Evolutionary conservation across 23 tunicate species (phyloP).

Genomic region (Phallusia fumigata): DNA sequence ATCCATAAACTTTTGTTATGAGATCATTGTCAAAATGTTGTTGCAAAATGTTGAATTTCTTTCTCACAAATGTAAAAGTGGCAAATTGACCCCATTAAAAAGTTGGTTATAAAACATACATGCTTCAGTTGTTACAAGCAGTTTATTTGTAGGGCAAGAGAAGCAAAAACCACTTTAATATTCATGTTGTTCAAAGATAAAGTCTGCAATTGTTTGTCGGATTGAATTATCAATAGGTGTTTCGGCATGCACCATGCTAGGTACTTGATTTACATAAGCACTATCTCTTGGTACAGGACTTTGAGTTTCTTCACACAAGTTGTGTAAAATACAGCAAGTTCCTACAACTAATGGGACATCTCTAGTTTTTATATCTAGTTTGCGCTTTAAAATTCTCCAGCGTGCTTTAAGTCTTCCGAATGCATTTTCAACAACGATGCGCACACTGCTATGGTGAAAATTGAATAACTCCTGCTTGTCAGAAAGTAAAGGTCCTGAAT

Average conservation of each 20-base stretch:
- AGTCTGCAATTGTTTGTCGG: background rate
- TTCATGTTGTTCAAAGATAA: background rate
- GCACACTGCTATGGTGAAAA: conserved; percentile 2
- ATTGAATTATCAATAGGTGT: background rate
- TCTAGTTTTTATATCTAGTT: background rate
- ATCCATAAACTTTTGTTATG: background rate
- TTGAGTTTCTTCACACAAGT: background rate
- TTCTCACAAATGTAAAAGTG: background rate
- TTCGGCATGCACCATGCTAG: background rate
- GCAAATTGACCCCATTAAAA: background rate
- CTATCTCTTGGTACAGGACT: background rate
- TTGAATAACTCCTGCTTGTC: background rate
- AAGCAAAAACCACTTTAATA: background rate
- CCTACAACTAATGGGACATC: background rate
- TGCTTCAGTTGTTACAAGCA: background rate
- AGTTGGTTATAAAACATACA: too few species aligned
- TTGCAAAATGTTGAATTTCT: background rate
- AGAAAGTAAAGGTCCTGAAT: background rate
- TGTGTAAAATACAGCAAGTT: background rate
- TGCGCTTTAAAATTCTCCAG: background rate
- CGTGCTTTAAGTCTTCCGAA: conserved; percentile 5
- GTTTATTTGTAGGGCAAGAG: background rate
- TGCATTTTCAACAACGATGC: conserved; percentile 27
- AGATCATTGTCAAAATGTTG: background rate
- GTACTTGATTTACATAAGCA: background rate